phyloP scores from a whole-genome alignment of 2,888 invertebrate genomes.

The Therioaphis trifolii region DNA sequence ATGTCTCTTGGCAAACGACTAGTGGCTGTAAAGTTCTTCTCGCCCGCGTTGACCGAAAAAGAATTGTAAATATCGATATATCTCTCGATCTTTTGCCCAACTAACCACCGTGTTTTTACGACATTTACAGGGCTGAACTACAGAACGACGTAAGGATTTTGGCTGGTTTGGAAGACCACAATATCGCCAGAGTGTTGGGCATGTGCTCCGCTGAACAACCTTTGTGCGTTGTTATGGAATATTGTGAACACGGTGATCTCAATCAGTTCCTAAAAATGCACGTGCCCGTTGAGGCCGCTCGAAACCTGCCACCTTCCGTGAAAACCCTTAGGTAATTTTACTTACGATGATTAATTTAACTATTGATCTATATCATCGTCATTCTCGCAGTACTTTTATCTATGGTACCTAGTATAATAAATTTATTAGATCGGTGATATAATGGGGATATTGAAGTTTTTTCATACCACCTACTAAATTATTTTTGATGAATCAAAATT shows the following conservation, averaged over 20 bases:
- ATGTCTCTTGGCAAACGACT: conserved; percentile 78
- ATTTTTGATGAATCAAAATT: no score
- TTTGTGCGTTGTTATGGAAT: conserved; percentile 73
- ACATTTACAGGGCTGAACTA: conserved; percentile 79
- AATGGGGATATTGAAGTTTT: no score
- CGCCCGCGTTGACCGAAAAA: conserved; percentile 80
- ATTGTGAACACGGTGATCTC: conserved; percentile 74
- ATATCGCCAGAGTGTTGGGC: conserved; percentile 73
- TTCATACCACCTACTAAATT: no score
- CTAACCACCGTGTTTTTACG: neutral
- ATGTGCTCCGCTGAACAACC: conserved; percentile 72
- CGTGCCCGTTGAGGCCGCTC: conserved; percentile 68
- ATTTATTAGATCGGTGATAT: no score
- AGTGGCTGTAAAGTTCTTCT: conserved; percentile 88
- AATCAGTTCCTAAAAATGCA: conserved; percentile 71
- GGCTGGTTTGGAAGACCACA: conserved; percentile 78
- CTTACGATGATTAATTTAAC: no score
- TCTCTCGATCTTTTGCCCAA: no score
- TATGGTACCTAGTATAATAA: no score
- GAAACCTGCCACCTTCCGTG: conserved; percentile 67
- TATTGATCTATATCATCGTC: no score
- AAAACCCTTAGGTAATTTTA: conserved; percentile 67
- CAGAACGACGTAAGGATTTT: conserved; percentile 87
- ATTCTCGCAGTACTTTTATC: no score
- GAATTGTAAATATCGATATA: conserved; percentile 75